Percentiles rank a stretch among this genome's conserved stretches.
Conservation (phyloP, 2,113 vertebrate genomes). For the Melierax canorus region DNA sequence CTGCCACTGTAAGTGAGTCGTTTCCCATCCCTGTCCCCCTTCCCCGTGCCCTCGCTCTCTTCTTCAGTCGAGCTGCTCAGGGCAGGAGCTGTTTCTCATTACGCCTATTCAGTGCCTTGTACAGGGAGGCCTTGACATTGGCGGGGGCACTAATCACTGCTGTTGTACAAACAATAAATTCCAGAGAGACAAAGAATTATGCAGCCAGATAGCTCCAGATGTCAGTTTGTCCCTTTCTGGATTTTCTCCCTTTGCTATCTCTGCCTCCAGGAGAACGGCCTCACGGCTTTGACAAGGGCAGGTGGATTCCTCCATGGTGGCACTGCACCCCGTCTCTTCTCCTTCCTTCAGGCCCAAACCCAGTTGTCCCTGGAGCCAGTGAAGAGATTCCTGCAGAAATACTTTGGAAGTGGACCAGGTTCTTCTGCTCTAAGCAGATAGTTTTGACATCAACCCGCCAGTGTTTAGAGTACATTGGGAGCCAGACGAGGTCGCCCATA, state of each 20-base stretch:
- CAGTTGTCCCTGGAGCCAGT: neutral
- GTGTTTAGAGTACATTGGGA: neutral
- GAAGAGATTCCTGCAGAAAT: neutral
- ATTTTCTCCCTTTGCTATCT: neutral
- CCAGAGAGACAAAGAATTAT: neutral
- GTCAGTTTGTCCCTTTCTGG: neutral
- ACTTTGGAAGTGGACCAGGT: neutral
- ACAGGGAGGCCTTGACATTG: neutral
- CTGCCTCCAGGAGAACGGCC: neutral
- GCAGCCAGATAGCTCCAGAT: neutral
- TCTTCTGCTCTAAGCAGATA: neutral
- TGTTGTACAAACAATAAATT: neutral
- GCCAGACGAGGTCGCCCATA: neutral
- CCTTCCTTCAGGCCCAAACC: neutral
- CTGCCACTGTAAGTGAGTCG: neutral
- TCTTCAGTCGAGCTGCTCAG: neutral
- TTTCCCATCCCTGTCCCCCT: neutral
- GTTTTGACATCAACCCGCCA: neutral
- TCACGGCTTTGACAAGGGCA: accelerated
- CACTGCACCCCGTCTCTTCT: neutral
- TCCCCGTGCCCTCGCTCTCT: neutral
- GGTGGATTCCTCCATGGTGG: neutral
- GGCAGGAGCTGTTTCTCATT: neutral
- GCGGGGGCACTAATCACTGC: neutral
- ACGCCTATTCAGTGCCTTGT: neutral